These are phyloP conservation scores for Kradibia gibbosae DNA, from an alignment of 1,140 invertebrate species.

Conservation along the genomic window DNA sequence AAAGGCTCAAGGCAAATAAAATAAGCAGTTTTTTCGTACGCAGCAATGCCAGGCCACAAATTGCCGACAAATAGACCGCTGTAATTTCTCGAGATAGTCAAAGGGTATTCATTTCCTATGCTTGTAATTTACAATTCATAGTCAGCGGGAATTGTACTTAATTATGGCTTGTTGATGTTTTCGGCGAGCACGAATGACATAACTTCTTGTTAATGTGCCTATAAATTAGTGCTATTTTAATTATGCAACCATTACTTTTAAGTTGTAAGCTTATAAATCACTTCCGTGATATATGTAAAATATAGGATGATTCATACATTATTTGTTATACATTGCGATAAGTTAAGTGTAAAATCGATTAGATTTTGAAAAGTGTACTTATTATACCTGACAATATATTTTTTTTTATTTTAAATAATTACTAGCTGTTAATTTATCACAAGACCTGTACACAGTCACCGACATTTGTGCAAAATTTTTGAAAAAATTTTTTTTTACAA, in stretches of 20 bases:
- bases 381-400: background rate
- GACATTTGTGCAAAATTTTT: no score
- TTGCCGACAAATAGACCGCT: background rate
- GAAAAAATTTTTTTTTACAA: background rate
- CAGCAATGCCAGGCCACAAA: background rate
- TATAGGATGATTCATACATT: background rate
- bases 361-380: background rate
- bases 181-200: no score
- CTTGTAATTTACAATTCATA: constrained; percentile 25
- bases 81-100: constrained; percentile 12
- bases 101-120: background rate
- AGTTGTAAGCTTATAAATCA: background rate
- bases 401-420: no score
- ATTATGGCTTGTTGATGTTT: constrained; percentile 28
- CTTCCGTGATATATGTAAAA: background rate
- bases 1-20: background rate
- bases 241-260: constrained; percentile 10
- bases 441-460: no score
- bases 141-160: constrained; percentile 23
- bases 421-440: no score
- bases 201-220: background rate
- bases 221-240: constrained; percentile 9
- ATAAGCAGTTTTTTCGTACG: background rate
- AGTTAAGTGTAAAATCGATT: background rate
- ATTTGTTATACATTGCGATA: background rate